These are phyloP conservation scores for Poecilus cupreus DNA, from an alignment of 2,888 invertebrate species.

Conservation along the genomic window DNA sequence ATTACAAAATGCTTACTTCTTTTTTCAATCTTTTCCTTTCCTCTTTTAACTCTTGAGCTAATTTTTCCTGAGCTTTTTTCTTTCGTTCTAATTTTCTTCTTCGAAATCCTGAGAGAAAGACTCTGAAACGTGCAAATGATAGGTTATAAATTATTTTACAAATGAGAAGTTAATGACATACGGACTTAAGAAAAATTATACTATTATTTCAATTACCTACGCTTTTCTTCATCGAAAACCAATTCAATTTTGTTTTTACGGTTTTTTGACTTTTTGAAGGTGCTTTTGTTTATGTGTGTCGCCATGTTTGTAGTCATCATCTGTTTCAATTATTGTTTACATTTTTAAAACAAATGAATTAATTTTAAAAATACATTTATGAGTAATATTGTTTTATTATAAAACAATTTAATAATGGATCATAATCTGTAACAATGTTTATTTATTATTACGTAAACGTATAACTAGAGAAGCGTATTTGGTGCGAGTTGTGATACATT, in stretches of 20 bases:
- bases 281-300: constrained; percentile 46
- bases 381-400: background rate
- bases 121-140: constrained; percentile 74
- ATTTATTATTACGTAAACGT: background rate
- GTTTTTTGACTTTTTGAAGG: constrained; percentile 70
- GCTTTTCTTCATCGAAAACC: constrained; percentile 78
- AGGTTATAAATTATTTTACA: constrained; percentile 45
- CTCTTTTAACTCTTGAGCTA: constrained; percentile 82
- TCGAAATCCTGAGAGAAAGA: constrained; percentile 87
- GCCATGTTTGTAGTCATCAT: constrained; percentile 58
- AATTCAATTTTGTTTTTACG: constrained; percentile 74
- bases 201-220: constrained; percentile 73
- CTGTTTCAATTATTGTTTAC: background rate
- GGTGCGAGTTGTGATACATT: constrained; percentile 30
- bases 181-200: background rate
- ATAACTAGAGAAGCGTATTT: background rate
- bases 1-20: constrained; percentile 75
- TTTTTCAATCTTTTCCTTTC: constrained; percentile 84
- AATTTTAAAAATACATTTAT: background rate
- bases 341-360: background rate
- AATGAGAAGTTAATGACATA: background rate
- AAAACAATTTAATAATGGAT: background rate
- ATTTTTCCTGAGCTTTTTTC: constrained; percentile 83
- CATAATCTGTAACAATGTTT: background rate
- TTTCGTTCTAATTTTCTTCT: constrained; percentile 86